A percentile compares a stretch with the other conserved stretches of the same genome.
Conservation (phyloP, 2,797 vertebrate genomes). For the Betta splendens region DNA sequence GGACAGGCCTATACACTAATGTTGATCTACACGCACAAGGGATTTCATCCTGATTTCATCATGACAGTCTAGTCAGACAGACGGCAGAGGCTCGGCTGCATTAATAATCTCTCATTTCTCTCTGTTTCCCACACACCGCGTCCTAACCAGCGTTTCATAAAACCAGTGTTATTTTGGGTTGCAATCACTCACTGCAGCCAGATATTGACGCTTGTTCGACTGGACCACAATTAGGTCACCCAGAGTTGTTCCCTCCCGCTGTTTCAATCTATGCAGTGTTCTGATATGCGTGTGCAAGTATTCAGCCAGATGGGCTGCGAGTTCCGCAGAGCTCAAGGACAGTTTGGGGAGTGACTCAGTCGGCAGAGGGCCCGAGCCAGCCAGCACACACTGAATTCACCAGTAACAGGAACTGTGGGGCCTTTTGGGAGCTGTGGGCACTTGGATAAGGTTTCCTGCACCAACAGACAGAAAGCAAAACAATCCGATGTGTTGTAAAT, state of each 20-base stretch:
- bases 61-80: slow-evolving; percentile 55
- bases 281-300: slow-evolving; percentile 57
- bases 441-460: slow-evolving; percentile 33
- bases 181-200: slow-evolving; percentile 5
- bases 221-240: slow-evolving; percentile 50
- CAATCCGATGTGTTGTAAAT: slow-evolving; percentile 8
- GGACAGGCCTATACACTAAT: slow-evolving; percentile 19
- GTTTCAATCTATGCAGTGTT: slow-evolving; percentile 58
- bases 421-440: slow-evolving; percentile 34
- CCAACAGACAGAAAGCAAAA: not conserved
- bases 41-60: slow-evolving; percentile 72
- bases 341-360: slow-evolving; percentile 71
- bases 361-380: slow-evolving; percentile 45
- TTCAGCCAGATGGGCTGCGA: slow-evolving; percentile 67
- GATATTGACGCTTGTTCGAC: slow-evolving; percentile 41
- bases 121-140: slow-evolving; percentile 18
- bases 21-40: slow-evolving; percentile 49
- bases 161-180: slow-evolving; percentile 33
- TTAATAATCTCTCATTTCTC: slow-evolving; percentile 50
- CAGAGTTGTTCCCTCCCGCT: slow-evolving; percentile 35
- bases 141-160: slow-evolving; percentile 41
- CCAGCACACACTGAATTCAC: slow-evolving; percentile 53
- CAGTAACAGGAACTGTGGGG: slow-evolving; percentile 48
- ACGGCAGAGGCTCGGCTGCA: slow-evolving; percentile 54
- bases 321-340: slow-evolving; percentile 70